phyloP scores from a whole-genome alignment of 2,797 vertebrate genomes.

The Benthosema pterotum region DNA sequence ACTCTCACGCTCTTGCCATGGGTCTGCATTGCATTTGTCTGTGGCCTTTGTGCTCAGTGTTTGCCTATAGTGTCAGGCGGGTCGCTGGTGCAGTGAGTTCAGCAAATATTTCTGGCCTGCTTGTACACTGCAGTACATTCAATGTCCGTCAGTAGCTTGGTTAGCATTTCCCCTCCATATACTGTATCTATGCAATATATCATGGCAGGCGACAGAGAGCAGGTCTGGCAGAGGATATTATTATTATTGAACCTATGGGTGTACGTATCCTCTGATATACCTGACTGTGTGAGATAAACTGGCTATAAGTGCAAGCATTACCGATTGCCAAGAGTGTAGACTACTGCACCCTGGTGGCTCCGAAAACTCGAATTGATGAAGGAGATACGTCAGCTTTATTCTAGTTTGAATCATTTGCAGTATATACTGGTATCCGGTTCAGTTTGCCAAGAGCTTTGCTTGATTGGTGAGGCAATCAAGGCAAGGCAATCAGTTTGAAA shows the following conservation, averaged over 20 bases:
- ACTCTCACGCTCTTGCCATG: neutral
- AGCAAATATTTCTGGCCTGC: slow-evolving; percentile 55
- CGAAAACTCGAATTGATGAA: slow-evolving; percentile 2
- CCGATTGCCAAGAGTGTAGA: slow-evolving; percentile 12
- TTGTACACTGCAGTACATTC: slow-evolving; percentile 41
- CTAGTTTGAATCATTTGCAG: slow-evolving; percentile 13
- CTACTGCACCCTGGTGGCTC: neutral
- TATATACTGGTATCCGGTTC: too few relatives aligned
- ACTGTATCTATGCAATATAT: slow-evolving; percentile 44
- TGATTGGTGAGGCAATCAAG: too few relatives aligned
- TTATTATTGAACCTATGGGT: neutral
- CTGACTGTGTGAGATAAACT: neutral
- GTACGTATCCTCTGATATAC: slow-evolving; percentile 1
- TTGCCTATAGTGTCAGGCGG: slow-evolving; percentile 32
- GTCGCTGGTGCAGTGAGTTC: slow-evolving; percentile 62
- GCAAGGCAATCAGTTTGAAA: too few relatives aligned
- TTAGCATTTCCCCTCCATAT: slow-evolving; percentile 38
- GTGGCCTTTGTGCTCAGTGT: slow-evolving; percentile 10
- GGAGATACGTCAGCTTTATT: neutral
- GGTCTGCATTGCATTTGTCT: neutral
- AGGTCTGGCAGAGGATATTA: slow-evolving; percentile 10
- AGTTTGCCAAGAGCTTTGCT: too few relatives aligned
- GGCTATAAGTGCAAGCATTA: slow-evolving; percentile 4
- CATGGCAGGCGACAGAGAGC: slow-evolving; percentile 20
- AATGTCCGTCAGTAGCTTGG: slow-evolving; percentile 41